Evolutionary conservation across 2,113 vertebrate genomes (phyloP).

Genomic region (Ursus arctos): DNA sequence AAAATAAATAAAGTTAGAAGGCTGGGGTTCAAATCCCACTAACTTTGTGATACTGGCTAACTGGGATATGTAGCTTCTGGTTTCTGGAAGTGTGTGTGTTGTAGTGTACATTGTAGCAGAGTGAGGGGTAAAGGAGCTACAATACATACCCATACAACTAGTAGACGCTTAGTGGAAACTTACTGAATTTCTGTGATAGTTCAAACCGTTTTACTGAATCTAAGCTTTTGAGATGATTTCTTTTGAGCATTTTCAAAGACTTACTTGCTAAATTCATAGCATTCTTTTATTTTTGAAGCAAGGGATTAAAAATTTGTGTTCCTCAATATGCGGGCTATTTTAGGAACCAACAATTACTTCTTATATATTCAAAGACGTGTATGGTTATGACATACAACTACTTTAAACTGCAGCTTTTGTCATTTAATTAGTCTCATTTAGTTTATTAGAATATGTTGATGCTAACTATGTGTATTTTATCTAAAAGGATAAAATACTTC

Average conservation of each 20-base stretch:
- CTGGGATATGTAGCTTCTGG: background rate
- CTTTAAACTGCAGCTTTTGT: background rate
- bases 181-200: constrained; percentile 11
- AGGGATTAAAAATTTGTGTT: background rate
- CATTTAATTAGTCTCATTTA: background rate
- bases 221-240: background rate
- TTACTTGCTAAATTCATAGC: background rate
- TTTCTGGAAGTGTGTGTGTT: background rate
- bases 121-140: background rate
- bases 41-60: background rate
- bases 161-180: background rate
- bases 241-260: constrained; percentile 8
- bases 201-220: background rate
- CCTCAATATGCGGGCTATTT: background rate
- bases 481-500: background rate
- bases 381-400: background rate
- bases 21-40: background rate
- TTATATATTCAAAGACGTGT: background rate
- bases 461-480: background rate
- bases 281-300: constrained; percentile 21
- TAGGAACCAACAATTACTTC: background rate
- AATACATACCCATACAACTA: background rate
- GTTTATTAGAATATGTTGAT: background rate
- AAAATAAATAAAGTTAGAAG: background rate
- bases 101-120: background rate